A percentile compares a stretch with the other conserved stretches of the same genome.
Evolutionary conservation across 2,113 vertebrate species (phyloP).

Genomic region (Dipodomys merriami): DNA sequence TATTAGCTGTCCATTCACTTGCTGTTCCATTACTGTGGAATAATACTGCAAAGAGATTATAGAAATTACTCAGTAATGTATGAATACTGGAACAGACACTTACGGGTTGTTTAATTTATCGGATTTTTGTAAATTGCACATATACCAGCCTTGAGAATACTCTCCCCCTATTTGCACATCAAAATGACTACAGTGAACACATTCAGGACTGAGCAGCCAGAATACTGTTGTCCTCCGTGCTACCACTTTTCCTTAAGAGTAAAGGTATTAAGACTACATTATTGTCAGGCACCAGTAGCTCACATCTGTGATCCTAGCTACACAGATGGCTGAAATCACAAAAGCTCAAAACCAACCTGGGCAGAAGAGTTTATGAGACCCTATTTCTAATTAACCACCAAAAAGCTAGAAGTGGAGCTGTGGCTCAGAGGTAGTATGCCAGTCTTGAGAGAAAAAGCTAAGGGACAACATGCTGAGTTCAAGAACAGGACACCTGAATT

Average conservation of each 20-base stretch:
- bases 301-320: no score
- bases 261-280: conserved; percentile 42
- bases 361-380: no score
- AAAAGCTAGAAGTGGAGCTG: no score
- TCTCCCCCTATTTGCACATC: not conserved
- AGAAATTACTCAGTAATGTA: conserved; percentile 78
- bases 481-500: no score
- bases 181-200: conserved; percentile 26
- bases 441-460: no score
- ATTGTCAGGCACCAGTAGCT: no score
- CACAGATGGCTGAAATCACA: no score
- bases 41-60: conserved; percentile 92
- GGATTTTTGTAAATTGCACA: not conserved
- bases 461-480: no score
- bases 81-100: conserved; percentile 65
- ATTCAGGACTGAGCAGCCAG: conserved; percentile 42
- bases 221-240: not conserved
- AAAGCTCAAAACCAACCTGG: no score
- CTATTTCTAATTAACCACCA: no score
- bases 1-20: conserved; percentile 94
- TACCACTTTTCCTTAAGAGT: conserved; percentile 62
- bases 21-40: conserved; percentile 96
- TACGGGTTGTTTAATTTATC: conserved; percentile 50
- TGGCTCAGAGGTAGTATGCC: no score
- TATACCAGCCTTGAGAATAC: conserved; percentile 20